phyloP scores from a whole-genome alignment of 92 coral and sea anemone genomes.

The Epizoanthus ramosus region DNA sequence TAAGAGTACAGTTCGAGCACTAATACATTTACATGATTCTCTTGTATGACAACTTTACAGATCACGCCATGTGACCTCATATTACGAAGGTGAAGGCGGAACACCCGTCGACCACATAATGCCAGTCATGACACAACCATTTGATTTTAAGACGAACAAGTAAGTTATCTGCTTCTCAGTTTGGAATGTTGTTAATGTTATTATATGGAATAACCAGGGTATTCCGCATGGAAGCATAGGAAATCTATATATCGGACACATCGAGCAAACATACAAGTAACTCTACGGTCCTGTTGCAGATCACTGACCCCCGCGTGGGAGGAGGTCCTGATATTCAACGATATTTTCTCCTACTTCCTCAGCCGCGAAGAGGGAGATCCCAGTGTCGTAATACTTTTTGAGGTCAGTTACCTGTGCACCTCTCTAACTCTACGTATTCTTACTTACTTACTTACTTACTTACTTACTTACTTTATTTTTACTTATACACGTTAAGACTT shows the following conservation, averaged over 20 bases:
- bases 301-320: constrained; percentile 95
- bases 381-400: constrained; percentile 87
- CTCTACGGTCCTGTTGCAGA: constrained; percentile 41
- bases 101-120: constrained; percentile 83
- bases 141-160: constrained; percentile 96
- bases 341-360: constrained; percentile 80
- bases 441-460: too few relatives aligned
- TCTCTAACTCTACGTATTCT: too few relatives aligned
- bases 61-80: constrained; percentile 88
- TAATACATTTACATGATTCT: background rate
- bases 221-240: too few relatives aligned
- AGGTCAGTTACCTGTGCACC: constrained; percentile 59
- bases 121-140: constrained; percentile 98
- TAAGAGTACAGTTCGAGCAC: background rate
- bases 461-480: too few relatives aligned
- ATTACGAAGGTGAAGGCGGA: constrained; percentile 77
- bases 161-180: constrained; percentile 40
- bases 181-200: background rate
- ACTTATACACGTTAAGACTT: too few relatives aligned
- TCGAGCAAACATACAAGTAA: too few relatives aligned
- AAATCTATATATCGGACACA: too few relatives aligned
- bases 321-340: constrained; percentile 93
- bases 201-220: too few relatives aligned
- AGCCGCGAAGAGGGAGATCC: constrained; percentile 90
- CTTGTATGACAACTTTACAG: constrained; percentile 39